Conservation (phyloP, 2,797 vertebrate species). For the Oreochromis grahami region DNA sequence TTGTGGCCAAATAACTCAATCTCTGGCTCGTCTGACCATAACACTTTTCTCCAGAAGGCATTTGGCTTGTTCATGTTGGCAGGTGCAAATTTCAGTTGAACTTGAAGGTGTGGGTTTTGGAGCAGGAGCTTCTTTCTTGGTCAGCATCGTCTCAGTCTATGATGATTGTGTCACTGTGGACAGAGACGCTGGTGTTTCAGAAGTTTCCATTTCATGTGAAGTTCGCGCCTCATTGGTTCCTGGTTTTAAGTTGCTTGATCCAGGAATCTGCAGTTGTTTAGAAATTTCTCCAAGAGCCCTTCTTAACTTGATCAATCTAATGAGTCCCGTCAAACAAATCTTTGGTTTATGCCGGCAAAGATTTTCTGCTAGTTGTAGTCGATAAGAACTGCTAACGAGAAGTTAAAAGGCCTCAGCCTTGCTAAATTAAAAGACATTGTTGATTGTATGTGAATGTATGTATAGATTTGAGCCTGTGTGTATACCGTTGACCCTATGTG, state of each 20-base stretch:
- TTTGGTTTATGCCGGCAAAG: background rate
- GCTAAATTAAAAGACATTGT: background rate
- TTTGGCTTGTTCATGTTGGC: background rate
- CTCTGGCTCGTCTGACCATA: background rate
- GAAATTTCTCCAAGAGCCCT: background rate
- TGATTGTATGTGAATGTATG: background rate
- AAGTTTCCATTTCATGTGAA: background rate
- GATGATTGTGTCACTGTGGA: background rate
- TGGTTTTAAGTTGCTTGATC: background rate
- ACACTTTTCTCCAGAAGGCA: background rate
- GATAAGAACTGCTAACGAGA: accelerated
- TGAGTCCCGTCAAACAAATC: background rate
- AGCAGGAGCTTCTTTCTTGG: background rate
- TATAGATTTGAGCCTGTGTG: background rate
- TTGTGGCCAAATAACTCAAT: background rate
- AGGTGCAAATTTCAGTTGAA: background rate
- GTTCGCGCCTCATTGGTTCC: background rate
- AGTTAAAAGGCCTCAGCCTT: background rate
- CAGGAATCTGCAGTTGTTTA: background rate
- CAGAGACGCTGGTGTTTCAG: background rate
- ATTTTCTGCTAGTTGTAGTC: background rate
- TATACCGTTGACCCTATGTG: background rate
- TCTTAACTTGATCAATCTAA: background rate
- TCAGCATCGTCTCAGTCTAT: background rate
- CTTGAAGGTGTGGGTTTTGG: background rate